Evolutionary conservation across 2,113 vertebrate genomes (phyloP), one percentile per base, ranked within the genome.

Genomic region (Calonectris borealis): DNA sequence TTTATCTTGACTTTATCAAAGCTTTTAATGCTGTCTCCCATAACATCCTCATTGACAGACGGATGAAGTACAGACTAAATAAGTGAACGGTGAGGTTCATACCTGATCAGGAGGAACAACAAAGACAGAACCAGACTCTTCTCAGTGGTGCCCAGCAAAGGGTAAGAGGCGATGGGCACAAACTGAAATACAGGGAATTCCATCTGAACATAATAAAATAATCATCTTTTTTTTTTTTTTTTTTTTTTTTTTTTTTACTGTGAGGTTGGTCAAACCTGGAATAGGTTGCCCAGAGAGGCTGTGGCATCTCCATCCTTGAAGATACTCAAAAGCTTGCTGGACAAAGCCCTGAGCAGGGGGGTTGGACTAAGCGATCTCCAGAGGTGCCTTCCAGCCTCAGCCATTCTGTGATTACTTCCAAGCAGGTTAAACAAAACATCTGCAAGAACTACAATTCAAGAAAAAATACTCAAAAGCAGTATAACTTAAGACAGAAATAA

Each of bases 1-100:
- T 64, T 93, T 90, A 88, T 72, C 65, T 85, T 87, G 55, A 89
- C 81, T 84, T 90, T 17, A 86, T 52, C 66, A 92, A 80, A 88
- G 79, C 22, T 92, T 90, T 88, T 90, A 88, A 88, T 12, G 7
- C 65, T 46, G 42, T 86, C 66, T 95, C 71, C 32, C 1, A 0
- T 51, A 88, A 86, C n/a, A 90, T 57, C 62, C 52, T 73, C 60
- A 78, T 2, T 84, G 93, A 82, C 49, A 87, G 40, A 75, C 70
- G 40, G 52, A 79, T 68, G 79, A 94, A 92, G 88, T 51, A 71
- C 57, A 68, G 57, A 69, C 58, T 93, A 84, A 75, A 3, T 10
- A 61, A 94, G 25, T 55, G 51, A 79, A 62, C 61, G 40, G 61
- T 40, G 61, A 64, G 26, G 61, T 64, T 64, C 26, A 40, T 64